phyloP scores from a whole-genome alignment of 2,888 invertebrate genomes.

The Hirtodrosophila trivittata region DNA sequence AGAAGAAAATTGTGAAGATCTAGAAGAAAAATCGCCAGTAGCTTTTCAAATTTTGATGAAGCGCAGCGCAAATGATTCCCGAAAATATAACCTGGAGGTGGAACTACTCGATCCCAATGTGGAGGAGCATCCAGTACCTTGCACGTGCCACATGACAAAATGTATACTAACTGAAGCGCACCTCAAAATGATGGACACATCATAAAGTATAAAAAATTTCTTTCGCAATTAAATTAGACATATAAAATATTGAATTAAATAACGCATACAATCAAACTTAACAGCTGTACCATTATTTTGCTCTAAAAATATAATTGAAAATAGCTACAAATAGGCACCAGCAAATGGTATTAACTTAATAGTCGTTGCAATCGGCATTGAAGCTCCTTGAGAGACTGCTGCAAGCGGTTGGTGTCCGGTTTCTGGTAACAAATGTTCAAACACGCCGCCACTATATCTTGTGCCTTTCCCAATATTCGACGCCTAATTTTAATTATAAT shows the following conservation, averaged over 20 bases:
- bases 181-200: conserved; percentile 73
- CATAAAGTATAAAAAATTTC: conserved; percentile 17
- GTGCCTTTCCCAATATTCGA: conserved; percentile 88
- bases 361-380: conserved; percentile 82
- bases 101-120: conserved; percentile 88
- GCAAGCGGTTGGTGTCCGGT: conserved; percentile 87
- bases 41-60: conserved; percentile 88
- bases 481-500: conserved; percentile 84
- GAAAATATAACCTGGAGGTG: conserved; percentile 88
- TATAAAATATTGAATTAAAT: conserved; percentile 43
- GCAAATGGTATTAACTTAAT: conserved; percentile 37
- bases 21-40: conserved; percentile 86
- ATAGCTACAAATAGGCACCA: conserved; percentile 22
- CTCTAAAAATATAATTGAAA: conserved; percentile 36
- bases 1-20: conserved; percentile 85
- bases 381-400: conserved; percentile 84
- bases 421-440: conserved; percentile 91
- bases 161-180: conserved; percentile 88
- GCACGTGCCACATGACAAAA: conserved; percentile 90
- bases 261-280: conserved; percentile 71
- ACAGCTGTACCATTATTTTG: conserved; percentile 49
- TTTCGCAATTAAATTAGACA: conserved; percentile 7
- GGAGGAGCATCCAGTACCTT: conserved; percentile 91
- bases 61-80: conserved; percentile 66
- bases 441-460: conserved; percentile 90